Percentiles rank a stretch among this genome's conserved stretches.
phyloP scores from a whole-genome alignment of 2,888 invertebrate species.

The Pollenia amentaria region DNA sequence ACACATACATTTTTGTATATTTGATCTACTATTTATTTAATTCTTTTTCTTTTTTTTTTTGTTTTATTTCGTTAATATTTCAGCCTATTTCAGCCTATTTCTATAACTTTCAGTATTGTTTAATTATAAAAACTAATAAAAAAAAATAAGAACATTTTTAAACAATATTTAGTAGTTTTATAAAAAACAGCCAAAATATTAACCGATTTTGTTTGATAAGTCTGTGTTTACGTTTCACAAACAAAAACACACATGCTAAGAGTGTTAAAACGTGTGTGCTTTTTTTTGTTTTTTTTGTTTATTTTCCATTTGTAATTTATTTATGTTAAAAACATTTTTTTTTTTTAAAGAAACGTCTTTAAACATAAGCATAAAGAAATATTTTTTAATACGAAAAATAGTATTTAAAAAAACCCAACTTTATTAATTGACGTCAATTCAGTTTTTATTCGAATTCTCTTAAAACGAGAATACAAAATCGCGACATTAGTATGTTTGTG shows the following conservation, averaged over 20 bases:
- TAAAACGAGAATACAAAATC: slow-evolving; percentile 38
- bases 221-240: neutral
- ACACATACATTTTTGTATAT: neutral
- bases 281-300: slow-evolving; percentile 22
- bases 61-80: neutral
- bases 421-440: slow-evolving; percentile 53
- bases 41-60: neutral
- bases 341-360: neutral
- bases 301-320: slow-evolving; percentile 17
- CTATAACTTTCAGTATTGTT: too few species aligned
- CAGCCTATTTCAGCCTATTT: slow-evolving; percentile 20
- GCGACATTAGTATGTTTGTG: slow-evolving; percentile 28
- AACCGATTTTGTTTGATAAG: slow-evolving; percentile 45
- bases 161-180: too few species aligned
- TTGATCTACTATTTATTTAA: slow-evolving; percentile 9
- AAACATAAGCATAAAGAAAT: slow-evolving; percentile 21
- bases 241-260: neutral
- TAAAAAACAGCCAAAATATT: slow-evolving; percentile 11
- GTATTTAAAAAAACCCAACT: slow-evolving; percentile 29
- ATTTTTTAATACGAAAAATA: neutral
- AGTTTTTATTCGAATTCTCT: neutral
- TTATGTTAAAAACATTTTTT: slow-evolving; percentile 11
- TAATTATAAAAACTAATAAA: slow-evolving; percentile 13
- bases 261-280: slow-evolving; percentile 10
- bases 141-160: neutral